A percentile compares a stretch with the other conserved stretches of the same genome.
Conservation (phyloP, 2,113 vertebrate genomes). For the Hippocampus abdominalis region DNA sequence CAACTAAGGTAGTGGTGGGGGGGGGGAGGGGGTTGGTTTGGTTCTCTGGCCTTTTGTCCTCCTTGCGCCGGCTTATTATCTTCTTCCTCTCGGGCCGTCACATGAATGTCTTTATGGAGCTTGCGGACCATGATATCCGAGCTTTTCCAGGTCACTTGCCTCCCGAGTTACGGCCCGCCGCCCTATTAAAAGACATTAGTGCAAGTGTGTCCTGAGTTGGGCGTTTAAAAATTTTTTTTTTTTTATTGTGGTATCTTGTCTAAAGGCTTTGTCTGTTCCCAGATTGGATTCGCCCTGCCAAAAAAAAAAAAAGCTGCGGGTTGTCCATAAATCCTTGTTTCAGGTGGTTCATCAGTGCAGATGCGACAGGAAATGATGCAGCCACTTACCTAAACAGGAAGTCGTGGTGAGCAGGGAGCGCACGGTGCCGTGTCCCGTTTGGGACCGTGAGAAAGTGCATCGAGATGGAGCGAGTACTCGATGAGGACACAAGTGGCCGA, state of each 20-base stretch:
- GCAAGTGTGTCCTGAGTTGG: slow-evolving; percentile 15
- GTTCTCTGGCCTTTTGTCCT: slow-evolving; percentile 11
- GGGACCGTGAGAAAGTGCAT: slow-evolving; percentile 42
- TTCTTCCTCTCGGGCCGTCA: slow-evolving; percentile 34
- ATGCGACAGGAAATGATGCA: slow-evolving; percentile 4
- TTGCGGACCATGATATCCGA: slow-evolving; percentile 23
- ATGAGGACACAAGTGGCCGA: slow-evolving; percentile 48
- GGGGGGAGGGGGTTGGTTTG: background rate
- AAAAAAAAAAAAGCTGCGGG: background rate
- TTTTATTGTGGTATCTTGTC: background rate
- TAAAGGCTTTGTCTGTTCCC: slow-evolving; percentile 4
- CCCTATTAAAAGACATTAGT: slow-evolving; percentile 29
- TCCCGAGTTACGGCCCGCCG: slow-evolving; percentile 18
- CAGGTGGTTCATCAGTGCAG: background rate
- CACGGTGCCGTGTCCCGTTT: slow-evolving; percentile 28
- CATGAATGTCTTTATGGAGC: slow-evolving; percentile 40
- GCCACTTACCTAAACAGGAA: slow-evolving; percentile 56
- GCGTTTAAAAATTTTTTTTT: too few species aligned
- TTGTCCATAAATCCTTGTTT: background rate
- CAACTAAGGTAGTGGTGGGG: background rate
- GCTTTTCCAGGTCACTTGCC: slow-evolving; percentile 56
- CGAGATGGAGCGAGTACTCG: slow-evolving; percentile 36
- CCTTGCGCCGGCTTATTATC: slow-evolving; percentile 9
- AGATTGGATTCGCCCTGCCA: background rate
- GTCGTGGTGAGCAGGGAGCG: slow-evolving; percentile 45